Evolutionary conservation across 2,113 vertebrate genomes (phyloP).

Genomic region (Pycnonotus jocosus): DNA sequence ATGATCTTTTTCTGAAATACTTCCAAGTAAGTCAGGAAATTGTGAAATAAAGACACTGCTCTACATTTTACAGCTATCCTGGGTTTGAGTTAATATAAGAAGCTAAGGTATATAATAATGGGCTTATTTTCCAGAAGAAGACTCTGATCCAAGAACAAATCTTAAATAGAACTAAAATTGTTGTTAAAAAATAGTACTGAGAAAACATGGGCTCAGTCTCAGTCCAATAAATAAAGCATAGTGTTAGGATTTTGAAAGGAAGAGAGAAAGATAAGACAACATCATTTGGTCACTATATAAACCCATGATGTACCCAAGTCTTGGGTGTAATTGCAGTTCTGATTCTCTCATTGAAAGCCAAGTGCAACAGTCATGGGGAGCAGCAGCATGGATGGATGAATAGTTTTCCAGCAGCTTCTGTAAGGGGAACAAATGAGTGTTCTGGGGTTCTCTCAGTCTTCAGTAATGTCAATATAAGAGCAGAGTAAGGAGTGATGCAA

Average conservation of each 20-base stretch:
- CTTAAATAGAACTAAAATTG: background rate
- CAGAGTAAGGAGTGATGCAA: background rate
- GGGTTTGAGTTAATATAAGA: background rate
- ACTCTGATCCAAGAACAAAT: background rate
- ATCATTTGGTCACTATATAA: background rate
- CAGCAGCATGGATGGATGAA: background rate
- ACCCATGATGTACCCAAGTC: rapidly evolving
- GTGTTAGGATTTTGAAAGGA: background rate
- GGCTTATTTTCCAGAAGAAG: background rate
- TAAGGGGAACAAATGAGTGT: background rate
- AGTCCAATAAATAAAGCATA: background rate
- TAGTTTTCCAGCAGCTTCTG: background rate
- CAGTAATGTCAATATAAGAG: background rate
- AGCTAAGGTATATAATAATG: background rate
- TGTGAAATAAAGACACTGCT: background rate
- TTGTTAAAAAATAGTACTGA: background rate
- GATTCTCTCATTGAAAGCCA: background rate
- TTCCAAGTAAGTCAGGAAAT: background rate
- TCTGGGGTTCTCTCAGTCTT: background rate
- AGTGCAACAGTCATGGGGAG: background rate
- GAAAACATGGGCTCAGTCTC: background rate
- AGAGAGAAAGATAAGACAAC: background rate
- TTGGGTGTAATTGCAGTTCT: background rate
- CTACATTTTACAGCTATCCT: background rate
- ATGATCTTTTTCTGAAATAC: background rate